Evolutionary conservation across 2,797 vertebrate genomes (phyloP).

Genomic region (Prunella strophiata): DNA sequence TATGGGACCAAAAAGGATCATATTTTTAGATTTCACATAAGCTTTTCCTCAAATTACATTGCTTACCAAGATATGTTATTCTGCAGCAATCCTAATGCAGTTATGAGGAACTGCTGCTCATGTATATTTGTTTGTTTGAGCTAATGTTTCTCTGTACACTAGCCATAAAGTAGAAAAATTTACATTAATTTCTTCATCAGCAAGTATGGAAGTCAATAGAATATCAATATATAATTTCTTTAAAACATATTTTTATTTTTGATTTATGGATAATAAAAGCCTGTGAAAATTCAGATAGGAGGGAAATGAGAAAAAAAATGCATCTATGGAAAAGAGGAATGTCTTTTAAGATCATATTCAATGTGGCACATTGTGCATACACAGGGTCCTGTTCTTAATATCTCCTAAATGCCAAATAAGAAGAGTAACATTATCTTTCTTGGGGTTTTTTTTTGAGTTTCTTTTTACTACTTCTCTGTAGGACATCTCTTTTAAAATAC

Average conservation of each 20-base stretch:
- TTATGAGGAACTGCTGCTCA: not conserved
- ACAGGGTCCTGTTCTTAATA: not conserved
- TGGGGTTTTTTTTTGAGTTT: accelerated
- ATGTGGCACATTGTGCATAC: not conserved
- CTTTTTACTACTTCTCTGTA: not conserved
- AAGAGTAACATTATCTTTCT: not conserved
- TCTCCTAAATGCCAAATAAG: not conserved
- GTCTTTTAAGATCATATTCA: not conserved
- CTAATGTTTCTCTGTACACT: not conserved
- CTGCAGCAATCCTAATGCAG: not conserved
- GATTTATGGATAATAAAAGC: not conserved
- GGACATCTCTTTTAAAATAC: not conserved
- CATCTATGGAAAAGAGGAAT: not conserved
- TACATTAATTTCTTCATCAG: not conserved
- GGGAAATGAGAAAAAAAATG: not conserved
- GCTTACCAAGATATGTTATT: not conserved
- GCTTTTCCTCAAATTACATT: not conserved
- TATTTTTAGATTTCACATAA: not conserved
- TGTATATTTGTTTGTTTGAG: not conserved
- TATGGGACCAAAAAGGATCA: not conserved
- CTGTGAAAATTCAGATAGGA: not conserved
- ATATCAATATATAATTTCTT: not conserved
- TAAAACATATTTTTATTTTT: not conserved
- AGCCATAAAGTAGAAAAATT: not conserved
- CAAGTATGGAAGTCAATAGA: not conserved